Evolutionary conservation across 2,113 vertebrate species (phyloP).

Genomic region (Uria lomvia): DNA sequence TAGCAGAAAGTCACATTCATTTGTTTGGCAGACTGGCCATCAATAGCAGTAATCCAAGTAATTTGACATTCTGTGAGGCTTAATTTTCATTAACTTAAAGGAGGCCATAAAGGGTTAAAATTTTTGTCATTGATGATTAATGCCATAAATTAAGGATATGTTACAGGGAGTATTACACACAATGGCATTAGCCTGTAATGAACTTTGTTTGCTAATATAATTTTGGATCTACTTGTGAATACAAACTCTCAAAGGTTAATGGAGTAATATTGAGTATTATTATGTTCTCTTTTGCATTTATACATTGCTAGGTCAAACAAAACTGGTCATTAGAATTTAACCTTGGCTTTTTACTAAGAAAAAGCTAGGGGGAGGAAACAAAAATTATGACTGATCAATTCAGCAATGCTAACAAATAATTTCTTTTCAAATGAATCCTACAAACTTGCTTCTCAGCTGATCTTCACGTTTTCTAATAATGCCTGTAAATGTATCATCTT

Average conservation of each 20-base stretch:
- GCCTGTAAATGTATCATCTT: not conserved
- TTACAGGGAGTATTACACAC: not conserved
- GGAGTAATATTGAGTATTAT: not conserved
- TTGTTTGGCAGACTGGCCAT: not conserved
- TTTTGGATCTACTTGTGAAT: not conserved
- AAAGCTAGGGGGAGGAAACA: not conserved
- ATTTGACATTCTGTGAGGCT: not conserved
- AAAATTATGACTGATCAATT: not conserved
- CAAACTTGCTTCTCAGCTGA: not conserved
- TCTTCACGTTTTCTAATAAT: not conserved
- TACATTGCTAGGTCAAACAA: not conserved
- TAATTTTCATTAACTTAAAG: conserved; percentile 24
- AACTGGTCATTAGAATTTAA: not conserved
- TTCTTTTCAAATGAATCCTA: not conserved
- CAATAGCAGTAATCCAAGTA: not conserved
- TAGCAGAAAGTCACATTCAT: not conserved
- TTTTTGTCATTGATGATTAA: conserved; percentile 34
- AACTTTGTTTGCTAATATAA: conserved; percentile 6
- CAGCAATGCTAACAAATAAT: not conserved
- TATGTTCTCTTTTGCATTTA: not conserved
- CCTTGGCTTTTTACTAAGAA: not conserved
- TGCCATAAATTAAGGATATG: not conserved
- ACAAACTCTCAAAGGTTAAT: conserved; percentile 3
- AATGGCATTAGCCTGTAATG: not conserved
- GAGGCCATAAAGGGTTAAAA: not conserved